Conservation (phyloP, 2,888 invertebrate species). For the Litoditis marina region DNA sequence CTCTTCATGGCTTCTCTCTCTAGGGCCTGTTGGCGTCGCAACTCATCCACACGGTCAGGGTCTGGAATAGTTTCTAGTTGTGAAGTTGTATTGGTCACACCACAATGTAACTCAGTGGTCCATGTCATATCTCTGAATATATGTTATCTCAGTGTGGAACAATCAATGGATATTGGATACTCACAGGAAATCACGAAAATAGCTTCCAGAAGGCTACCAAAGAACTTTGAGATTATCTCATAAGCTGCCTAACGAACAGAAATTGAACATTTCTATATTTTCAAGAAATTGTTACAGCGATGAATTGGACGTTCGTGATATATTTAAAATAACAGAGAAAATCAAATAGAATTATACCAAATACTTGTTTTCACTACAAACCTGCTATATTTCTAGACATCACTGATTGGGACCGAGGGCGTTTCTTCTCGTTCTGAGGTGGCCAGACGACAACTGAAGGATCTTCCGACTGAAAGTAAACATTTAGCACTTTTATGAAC, state of each 20-base stretch:
- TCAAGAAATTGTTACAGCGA: no score
- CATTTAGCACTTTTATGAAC: not conserved
- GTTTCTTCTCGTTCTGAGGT: slow-evolving; percentile 40
- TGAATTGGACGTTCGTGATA: no score
- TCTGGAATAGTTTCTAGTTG: slow-evolving; percentile 35
- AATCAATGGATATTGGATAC: not conserved
- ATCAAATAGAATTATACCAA: no score
- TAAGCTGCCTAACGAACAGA: no score
- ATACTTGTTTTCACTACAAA: no score
- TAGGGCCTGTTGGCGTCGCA: slow-evolving; percentile 48
- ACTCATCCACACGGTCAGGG: slow-evolving; percentile 55
- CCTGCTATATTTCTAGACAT: slow-evolving; percentile 46
- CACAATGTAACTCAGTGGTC: no score
- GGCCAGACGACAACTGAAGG: slow-evolving; percentile 59
- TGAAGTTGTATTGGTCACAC: no score
- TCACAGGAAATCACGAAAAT: not conserved
- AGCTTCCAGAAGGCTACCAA: not conserved
- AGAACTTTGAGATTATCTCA: not conserved
- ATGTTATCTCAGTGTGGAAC: no score
- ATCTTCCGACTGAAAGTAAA: slow-evolving; percentile 18
- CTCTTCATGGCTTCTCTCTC: slow-evolving; percentile 53
- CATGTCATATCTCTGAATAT: no score
- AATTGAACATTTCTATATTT: no score
- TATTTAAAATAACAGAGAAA: no score
- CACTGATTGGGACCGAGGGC: slow-evolving; percentile 46